Base-by-base conservation (phyloP, 1,140 invertebrate species). In the Anastrepha ludens region DNA sequence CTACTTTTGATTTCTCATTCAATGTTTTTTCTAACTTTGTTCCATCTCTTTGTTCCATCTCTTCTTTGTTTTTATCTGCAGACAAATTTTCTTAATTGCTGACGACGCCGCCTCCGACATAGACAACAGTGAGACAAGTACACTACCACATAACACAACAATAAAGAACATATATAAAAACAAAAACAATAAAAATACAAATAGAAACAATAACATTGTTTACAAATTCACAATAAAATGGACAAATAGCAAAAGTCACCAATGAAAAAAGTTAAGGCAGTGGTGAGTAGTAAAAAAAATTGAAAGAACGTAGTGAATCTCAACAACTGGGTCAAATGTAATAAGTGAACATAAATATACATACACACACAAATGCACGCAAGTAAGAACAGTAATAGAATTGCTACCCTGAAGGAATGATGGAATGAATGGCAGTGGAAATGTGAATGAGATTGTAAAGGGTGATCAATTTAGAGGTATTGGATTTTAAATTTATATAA, bases 191-290 rank as follows among this genome's bases (percentile, higher is more conserved):
- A 55, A 81, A 55, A 81, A 50, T n/a, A 55, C 50, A 62, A 62
- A 62, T 4, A 20, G 9, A 44, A 81, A 55, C 44, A 81, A 81
- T 20, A 81, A 55, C 74, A 81, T 55, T 81, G 74, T 81, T 55
- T 81, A 81, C 74, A 81, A 81, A 81, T 55, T 81, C 74, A 81
- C 74, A 81, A 81, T 58, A 81, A 81, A 81, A 81, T 55, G 47
- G 20, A 29, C 47, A 81, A 81, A 81, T 44, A 74, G 67, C 47
- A 29, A 81, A 55, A 81, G 74, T 50, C 74, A 81, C 17, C 8
- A 81, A 81, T 47, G 74, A 50, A 7, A n/a, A 81, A 29, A 81
- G 13, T 39, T 55, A 29, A 58, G 50, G 47, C 67, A 58, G 55
- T 20, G 74, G 55, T 20, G 74, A 29, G 39, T 67, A 67, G 29